Evolutionary conservation across 2,888 invertebrate species (phyloP).

Genomic region (Hofmannophila pseudospretella): DNA sequence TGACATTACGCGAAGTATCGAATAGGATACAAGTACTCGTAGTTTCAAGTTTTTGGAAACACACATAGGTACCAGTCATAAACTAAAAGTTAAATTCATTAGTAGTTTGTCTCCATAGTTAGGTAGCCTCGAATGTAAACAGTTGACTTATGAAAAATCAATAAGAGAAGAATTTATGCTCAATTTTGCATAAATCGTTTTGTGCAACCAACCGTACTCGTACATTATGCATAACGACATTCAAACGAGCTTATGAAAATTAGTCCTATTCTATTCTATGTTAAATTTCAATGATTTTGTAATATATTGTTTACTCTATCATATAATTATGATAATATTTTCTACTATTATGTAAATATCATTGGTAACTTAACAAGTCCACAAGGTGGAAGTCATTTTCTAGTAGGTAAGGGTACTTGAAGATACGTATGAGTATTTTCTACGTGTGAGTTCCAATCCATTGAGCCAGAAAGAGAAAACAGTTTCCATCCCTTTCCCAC

Average conservation of each 20-base stretch:
- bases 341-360: not conserved
- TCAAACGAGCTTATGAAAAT: not conserved
- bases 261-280: too few relatives aligned
- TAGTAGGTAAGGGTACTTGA: not conserved
- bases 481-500: slow-evolving; percentile 14
- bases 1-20: too few relatives aligned
- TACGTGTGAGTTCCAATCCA: slow-evolving; percentile 22
- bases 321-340: not conserved
- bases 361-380: not conserved
- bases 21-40: too few relatives aligned
- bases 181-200: slow-evolving; percentile 5
- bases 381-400: not conserved
- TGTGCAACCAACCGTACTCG: slow-evolving; percentile 2
- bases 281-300: not conserved
- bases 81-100: too few relatives aligned
- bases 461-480: slow-evolving; percentile 14
- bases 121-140: slow-evolving; percentile 9
- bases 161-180: slow-evolving; percentile 2
- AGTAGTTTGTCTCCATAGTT: slow-evolving; percentile 11
- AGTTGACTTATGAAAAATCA: slow-evolving; percentile 8
- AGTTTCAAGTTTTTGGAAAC: too few relatives aligned
- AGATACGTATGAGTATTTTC: slow-evolving; percentile 1
- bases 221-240: not conserved
- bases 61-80: too few relatives aligned
- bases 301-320: not conserved